Percentiles rank a stretch among this genome's conserved stretches.
phyloP scores from a whole-genome alignment of 1,140 invertebrate genomes.

The Batillaria attramentaria region DNA sequence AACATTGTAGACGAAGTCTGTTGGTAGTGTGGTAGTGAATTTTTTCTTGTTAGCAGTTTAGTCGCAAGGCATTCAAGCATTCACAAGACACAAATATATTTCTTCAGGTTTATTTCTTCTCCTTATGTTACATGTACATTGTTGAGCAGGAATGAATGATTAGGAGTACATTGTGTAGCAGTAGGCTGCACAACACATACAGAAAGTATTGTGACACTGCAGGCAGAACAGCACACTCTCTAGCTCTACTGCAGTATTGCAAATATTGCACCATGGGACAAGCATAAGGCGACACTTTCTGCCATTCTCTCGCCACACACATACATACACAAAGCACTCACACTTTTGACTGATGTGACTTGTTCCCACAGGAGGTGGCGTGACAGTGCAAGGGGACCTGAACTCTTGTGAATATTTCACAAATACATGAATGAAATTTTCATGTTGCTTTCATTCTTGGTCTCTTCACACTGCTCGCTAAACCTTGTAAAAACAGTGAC shows the following conservation, averaged over 20 bases:
- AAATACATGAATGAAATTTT: not conserved
- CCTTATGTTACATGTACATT: not conserved
- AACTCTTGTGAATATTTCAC: not conserved
- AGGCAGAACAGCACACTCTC: no score
- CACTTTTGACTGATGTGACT: no score
- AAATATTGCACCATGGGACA: conserved; percentile 11
- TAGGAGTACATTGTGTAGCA: not conserved
- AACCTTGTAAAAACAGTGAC: not conserved
- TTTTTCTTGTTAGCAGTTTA: no score
- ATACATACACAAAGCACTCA: not conserved
- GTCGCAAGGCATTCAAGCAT: no score
- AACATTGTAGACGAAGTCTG: no score
- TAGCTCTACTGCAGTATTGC: not conserved
- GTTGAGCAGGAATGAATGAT: conserved; percentile 28
- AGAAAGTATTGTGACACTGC: not conserved
- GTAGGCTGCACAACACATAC: conserved; percentile 5
- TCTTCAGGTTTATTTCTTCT: not conserved
- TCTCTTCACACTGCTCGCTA: not conserved
- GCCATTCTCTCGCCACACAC: not conserved
- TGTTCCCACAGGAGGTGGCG: no score
- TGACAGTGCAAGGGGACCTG: not conserved
- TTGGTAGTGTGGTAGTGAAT: no score
- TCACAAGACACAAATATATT: no score
- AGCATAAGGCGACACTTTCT: no score
- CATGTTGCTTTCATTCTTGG: not conserved